Base-by-base conservation (phyloP, 2,113 vertebrate species). In the Chloebia gouldiae region DNA sequence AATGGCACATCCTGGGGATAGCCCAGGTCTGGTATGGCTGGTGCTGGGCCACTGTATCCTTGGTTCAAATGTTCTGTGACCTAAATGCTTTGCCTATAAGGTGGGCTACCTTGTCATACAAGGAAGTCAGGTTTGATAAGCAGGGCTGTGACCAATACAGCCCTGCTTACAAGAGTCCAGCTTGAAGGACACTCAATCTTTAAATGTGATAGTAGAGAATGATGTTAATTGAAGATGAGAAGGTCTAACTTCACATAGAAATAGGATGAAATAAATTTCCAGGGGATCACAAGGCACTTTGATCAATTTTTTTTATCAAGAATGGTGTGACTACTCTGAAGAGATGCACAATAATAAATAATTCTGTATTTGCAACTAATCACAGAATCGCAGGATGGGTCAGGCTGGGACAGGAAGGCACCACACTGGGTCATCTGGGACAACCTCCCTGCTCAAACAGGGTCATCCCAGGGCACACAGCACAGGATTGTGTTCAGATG, bases 41-140 rank as follows among this genome's bases (percentile, higher is more conserved):
- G 31, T 0, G 0, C 10, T 4, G 28, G 42, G 28, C 28, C 0
- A 0, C 40, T 54, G 14, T 18, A 3, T 31, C 70, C 35, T 53
- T 64, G 40, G 23, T 45, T 12, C 11, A 6, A 6, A 15, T 60
- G 27, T 59, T 35, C 49, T 27, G 1, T 24, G 17, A 15, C 35
- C 47, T 30, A 50, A 54, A 49, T 47, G 37, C 39, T 63, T 66
- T 78, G 42, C 50, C 86, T 6, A 1, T 37, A 16, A 64, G 28
- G 11, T 63, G 33, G 22, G 28, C 39, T 72, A 14, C 33, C 39
- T 63, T 63, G 23, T 65, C 12, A 65, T 73, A 28, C 49, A 56
- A 54, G 49, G 57, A 84, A 28, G 23, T 54, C 28, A 64, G 28
- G 40, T 64, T n/a, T 73, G n/a, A 64, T 57, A n/a, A 65, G 42